phyloP scores from a whole-genome alignment of 2,888 invertebrate genomes.

The Polymixis lichenea region DNA sequence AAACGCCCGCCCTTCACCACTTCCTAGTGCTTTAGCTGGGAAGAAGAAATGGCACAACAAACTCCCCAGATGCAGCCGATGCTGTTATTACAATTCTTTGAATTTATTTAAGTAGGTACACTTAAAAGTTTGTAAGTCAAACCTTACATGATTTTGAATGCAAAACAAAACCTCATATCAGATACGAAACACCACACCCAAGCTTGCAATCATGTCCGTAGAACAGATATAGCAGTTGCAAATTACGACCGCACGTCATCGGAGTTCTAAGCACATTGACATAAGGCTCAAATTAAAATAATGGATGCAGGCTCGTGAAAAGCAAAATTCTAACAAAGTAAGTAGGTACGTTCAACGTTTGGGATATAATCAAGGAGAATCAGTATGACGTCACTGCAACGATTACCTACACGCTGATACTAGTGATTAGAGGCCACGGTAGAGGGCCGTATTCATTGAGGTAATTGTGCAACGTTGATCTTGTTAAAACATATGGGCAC shows the following conservation, averaged over 20 bases:
- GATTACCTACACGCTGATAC: neutral
- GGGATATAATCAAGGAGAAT: neutral
- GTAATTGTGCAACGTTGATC: neutral
- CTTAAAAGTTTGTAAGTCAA: neutral
- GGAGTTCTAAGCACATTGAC: neutral
- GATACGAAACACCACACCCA: neutral
- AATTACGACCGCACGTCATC: neutral
- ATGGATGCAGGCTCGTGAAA: no score
- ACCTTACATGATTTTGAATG: neutral
- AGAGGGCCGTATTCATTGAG: neutral
- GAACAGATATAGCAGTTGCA: neutral
- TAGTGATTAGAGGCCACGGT: neutral
- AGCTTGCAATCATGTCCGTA: neutral
- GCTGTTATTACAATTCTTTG: neutral
- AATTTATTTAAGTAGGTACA: neutral
- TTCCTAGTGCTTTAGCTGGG: no score
- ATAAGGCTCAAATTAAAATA: neutral
- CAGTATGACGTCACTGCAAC: neutral
- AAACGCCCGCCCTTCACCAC: no score
- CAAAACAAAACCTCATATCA: constrained; percentile 2
- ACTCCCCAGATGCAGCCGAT: no score
- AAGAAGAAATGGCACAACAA: no score
- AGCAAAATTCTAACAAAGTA: neutral
- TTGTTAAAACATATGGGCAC: neutral
- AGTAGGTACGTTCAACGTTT: neutral